A percentile compares a stretch with the other conserved stretches of the same genome.
Evolutionary conservation across 2,113 vertebrate species (phyloP).

Genomic region (Epinephelus moara): DNA sequence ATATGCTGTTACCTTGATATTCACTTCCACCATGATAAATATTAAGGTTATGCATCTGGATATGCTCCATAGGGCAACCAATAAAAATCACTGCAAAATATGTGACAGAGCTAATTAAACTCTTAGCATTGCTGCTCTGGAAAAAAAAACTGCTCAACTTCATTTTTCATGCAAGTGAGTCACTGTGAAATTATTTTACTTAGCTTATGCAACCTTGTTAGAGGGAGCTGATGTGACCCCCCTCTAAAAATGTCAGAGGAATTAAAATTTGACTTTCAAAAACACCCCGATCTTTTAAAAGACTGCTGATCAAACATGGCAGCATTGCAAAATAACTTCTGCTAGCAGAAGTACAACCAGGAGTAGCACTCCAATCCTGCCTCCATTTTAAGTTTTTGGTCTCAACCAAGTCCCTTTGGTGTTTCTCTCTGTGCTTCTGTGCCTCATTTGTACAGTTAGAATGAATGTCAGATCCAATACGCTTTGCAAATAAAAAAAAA

Average conservation of each 20-base stretch:
- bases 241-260: conserved; percentile 44
- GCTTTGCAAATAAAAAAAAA: too few species aligned
- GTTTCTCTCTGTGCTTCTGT: neutral
- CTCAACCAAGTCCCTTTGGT: neutral
- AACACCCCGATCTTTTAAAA: conserved; percentile 20
- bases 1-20: conserved; percentile 8
- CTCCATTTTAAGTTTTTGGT: neutral
- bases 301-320: conserved; percentile 40
- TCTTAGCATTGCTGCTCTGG: neutral
- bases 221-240: conserved; percentile 50
- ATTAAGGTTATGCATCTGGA: conserved; percentile 35
- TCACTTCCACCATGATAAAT: conserved; percentile 30
- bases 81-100: conserved; percentile 48
- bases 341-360: neutral
- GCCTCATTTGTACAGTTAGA: too few species aligned
- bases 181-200: conserved; percentile 65
- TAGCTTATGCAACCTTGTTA: conserved; percentile 57
- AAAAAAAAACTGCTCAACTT: conserved; percentile 9
- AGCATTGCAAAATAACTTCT: conserved; percentile 23
- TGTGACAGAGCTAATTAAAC: conserved; percentile 68
- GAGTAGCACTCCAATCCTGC: neutral
- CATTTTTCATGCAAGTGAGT: conserved; percentile 64
- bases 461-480: too few species aligned
- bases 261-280: conserved; percentile 55
- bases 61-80: conserved; percentile 26